Conservation (phyloP, 2,113 vertebrate genomes). For the Periophthalmodon schlosseri region DNA sequence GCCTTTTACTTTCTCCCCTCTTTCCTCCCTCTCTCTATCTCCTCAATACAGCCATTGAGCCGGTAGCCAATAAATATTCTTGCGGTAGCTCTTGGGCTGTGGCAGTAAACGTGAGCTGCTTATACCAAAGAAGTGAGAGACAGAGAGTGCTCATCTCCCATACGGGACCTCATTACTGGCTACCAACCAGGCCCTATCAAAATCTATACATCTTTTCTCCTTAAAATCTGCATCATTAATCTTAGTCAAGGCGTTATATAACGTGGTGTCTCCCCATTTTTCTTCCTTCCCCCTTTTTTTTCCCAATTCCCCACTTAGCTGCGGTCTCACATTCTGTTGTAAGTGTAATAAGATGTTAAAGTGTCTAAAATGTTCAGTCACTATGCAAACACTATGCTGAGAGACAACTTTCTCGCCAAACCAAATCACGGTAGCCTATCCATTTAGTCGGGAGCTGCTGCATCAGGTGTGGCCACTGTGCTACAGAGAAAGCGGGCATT, state of each 20-base stretch:
- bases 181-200: conserved; percentile 49
- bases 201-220: conserved; percentile 44
- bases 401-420: background rate
- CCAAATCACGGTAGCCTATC: background rate
- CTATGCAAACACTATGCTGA: conserved; percentile 15
- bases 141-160: conserved; percentile 9
- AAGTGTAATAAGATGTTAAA: conserved; percentile 53
- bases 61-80: conserved; percentile 78
- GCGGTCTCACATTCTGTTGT: background rate
- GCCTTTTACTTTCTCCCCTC: conserved; percentile 9
- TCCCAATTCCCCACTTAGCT: background rate
- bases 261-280: conserved; percentile 12
- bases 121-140: conserved; percentile 65
- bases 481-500: conserved; percentile 27
- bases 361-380: conserved; percentile 14
- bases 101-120: conserved; percentile 76
- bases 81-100: conserved; percentile 76
- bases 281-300: background rate
- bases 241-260: conserved; percentile 37
- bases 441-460: conserved; percentile 21
- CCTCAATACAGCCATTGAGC: conserved; percentile 79
- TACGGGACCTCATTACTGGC: conserved; percentile 4
- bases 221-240: conserved; percentile 27
- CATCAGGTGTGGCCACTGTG: conserved; percentile 35
- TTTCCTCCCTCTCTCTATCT: conserved; percentile 28